Percentiles rank a stretch among this genome's conserved stretches.
Conservation (phyloP, 2,888 invertebrate species). For the Acanthosepion pharaonis region DNA sequence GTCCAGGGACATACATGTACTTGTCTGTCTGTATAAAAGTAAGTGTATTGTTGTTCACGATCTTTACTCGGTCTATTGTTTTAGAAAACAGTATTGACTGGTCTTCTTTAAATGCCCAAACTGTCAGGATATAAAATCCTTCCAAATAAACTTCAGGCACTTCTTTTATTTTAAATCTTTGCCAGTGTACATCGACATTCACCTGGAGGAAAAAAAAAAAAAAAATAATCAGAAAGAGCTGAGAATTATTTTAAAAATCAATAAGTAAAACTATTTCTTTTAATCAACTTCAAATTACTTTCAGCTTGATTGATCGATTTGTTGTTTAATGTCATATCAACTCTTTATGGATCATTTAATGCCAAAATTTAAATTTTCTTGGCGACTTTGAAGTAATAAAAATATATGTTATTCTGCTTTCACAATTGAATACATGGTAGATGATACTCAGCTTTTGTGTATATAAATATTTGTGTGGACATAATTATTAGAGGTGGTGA, state of each 20-base stretch:
- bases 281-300: not conserved
- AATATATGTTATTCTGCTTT: too few species aligned
- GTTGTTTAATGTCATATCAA: too few species aligned
- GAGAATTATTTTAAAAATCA: too few species aligned
- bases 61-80: conserved; percentile 18
- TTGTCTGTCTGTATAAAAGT: conserved; percentile 43
- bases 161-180: not conserved
- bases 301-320: too few species aligned
- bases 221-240: too few species aligned
- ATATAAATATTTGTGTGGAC: too few species aligned
- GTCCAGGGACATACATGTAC: conserved; percentile 41
- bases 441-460: too few species aligned
- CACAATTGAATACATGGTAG: too few species aligned
- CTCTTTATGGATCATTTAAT: too few species aligned
- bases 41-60: conserved; percentile 40
- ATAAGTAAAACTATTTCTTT: not conserved
- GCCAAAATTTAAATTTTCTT: too few species aligned
- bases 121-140: conserved; percentile 45
- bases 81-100: conserved; percentile 36
- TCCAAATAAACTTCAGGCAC: conserved; percentile 42
- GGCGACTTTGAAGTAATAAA: too few species aligned
- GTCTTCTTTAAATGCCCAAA: conserved; percentile 4
- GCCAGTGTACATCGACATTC: conserved; percentile 46
- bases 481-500: too few species aligned
- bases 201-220: not conserved